Evolutionary conservation across 2,113 vertebrate genomes (phyloP), one percentile per base, ranked within the genome.

Genomic region (Pseudopipra pipra): DNA sequence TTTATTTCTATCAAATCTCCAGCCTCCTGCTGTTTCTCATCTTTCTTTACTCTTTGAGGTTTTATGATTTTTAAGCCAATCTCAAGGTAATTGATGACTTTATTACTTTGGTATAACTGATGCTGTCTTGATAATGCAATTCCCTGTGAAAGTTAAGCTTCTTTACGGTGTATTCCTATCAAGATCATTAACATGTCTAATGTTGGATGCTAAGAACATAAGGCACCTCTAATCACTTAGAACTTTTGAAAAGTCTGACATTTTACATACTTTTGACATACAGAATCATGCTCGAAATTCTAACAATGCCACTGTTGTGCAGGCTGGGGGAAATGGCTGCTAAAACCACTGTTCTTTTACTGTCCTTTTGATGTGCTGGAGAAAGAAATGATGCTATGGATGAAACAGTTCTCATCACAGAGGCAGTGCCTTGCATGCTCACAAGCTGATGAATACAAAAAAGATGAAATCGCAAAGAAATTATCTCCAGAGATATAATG

Each of bases 21-120:
- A 66, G 49, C n/a, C 47, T 11, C 59, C 46, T 4, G 1, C 1
- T 0, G 1, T 14, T 85, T 71, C 33, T 65, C 4, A 1, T 39
- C 30, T 78, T 82, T 54, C 44, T 84, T 91, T 74, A 52, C 16
- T 91, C 7, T 30, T 52, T 9, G 51, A 65, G 24, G 25, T 47
- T 77, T 78, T 39, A 18, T 11, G 27, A 59, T 66, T 68, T 78
- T 81, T 44, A 59, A 87, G 68, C 16, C 52, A 61, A 47, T 23
- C 24, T 16, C 56, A 65, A 72, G 8, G n/a, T 33, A 88, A 58
- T 2, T 25, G 15, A 54, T 65, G 2, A 23, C 24, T 89, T 55
- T 18, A 49, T 41, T 52, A 13, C 37, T 72, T 88, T 12, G n/a
- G 8, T 56, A 25, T 20, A 85, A 41, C 44, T 20, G 46, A 47